Percentiles rank a stretch among this genome's conserved stretches.
Evolutionary conservation across 2,113 vertebrate genomes (phyloP).

Genomic region (Eurypyga helias): DNA sequence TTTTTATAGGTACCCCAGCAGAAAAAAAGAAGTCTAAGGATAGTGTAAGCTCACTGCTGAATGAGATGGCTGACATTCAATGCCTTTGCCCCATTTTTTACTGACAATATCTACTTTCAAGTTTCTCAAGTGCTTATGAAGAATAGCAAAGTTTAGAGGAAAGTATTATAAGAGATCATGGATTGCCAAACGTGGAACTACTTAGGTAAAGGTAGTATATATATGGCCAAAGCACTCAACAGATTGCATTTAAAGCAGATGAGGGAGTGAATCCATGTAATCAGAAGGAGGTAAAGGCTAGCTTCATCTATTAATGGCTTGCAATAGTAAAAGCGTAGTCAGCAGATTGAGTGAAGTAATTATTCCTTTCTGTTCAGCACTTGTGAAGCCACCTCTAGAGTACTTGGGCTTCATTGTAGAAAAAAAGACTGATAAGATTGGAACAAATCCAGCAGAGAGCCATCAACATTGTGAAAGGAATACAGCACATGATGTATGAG

Average conservation of each 20-base stretch:
- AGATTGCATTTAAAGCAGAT: background rate
- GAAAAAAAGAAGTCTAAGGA: background rate
- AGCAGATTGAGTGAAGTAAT: background rate
- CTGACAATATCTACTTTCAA: background rate
- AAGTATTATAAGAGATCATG: background rate
- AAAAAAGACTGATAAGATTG: background rate
- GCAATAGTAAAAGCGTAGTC: background rate
- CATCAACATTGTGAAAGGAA: background rate
- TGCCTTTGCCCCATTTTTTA: background rate
- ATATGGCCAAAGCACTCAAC: background rate
- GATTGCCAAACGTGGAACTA: background rate
- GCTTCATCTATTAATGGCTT: background rate
- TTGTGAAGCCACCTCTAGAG: background rate
- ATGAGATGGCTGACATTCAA: background rate
- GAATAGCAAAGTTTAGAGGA: background rate
- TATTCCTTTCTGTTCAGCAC: background rate
- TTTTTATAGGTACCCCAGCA: background rate
- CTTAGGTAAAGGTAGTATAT: accelerated
- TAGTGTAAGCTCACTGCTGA: background rate
- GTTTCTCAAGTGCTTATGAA: background rate
- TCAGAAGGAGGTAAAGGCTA: background rate
- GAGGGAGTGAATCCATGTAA: background rate
- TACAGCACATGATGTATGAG: background rate
- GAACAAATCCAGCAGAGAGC: background rate
- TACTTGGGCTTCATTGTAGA: background rate